These are phyloP conservation scores for Caenorhabditis sp. DNA, from an alignment of 2,888 invertebrate genomes.

Conservation along the genomic window DNA sequence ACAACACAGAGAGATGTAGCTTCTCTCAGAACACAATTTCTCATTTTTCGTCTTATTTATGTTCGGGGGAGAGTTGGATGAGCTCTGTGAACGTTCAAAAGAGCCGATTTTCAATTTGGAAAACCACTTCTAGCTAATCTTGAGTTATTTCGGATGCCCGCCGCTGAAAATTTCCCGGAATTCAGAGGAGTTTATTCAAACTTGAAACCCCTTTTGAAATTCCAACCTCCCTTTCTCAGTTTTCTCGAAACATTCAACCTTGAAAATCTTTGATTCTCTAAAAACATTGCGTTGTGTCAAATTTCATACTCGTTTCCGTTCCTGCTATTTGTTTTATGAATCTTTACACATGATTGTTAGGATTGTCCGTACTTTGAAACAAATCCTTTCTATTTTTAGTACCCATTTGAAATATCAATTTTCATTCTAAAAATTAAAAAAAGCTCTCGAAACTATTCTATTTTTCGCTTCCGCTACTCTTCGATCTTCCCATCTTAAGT, in stretches of 20 bases:
- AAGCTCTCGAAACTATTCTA: conserved; percentile 4
- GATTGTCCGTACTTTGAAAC: background rate
- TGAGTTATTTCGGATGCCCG: too few species aligned
- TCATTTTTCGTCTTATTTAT: background rate
- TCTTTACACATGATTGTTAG: background rate
- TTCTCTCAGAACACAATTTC: background rate
- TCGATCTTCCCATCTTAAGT: conserved; percentile 47
- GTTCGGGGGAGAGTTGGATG: background rate
- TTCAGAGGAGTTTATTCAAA: too few species aligned
- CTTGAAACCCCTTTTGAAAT: too few species aligned
- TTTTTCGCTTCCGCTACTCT: conserved; percentile 16
- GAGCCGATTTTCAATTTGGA: too few species aligned
- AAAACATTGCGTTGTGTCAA: conserved; percentile 28
- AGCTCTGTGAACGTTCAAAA: too few species aligned
- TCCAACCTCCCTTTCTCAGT: background rate
- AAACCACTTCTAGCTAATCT: too few species aligned
- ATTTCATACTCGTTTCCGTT: conserved; percentile 30
- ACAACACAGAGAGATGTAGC: background rate
- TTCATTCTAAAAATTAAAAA: background rate
- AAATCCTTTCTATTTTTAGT: background rate
- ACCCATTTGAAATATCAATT: background rate
- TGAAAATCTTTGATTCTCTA: conserved; percentile 9
- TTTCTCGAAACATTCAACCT: background rate
- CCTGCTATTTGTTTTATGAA: conserved; percentile 19
- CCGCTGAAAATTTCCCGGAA: too few species aligned